A percentile compares a stretch with the other conserved stretches of the same genome.
phyloP scores from a whole-genome alignment of 2,888 invertebrate species.

The Cantharis nigra region DNA sequence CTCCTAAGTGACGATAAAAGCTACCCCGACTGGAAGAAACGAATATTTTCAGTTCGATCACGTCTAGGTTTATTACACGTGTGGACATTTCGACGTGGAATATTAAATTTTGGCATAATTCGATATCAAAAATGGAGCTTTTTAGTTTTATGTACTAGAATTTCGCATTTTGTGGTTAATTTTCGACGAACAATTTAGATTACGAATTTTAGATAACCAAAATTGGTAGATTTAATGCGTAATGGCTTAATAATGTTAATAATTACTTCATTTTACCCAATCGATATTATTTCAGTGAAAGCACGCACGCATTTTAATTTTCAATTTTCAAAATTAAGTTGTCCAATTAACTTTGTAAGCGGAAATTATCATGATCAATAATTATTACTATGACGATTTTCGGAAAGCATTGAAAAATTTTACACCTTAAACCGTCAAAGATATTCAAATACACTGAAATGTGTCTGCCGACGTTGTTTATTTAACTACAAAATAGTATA shows the following conservation, averaged over 20 bases:
- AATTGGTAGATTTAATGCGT: not conserved
- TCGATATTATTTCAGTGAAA: not conserved
- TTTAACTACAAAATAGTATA: not conserved
- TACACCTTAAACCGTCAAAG: not conserved
- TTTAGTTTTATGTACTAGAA: not conserved
- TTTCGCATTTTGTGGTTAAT: not conserved
- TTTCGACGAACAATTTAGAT: not conserved
- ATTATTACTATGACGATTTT: not conserved
- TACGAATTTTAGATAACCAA: not conserved
- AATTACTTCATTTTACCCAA: not conserved
- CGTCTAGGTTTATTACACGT: not conserved
- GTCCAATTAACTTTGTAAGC: not conserved
- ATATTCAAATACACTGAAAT: not conserved
- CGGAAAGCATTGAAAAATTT: not conserved
- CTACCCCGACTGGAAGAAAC: not conserved
- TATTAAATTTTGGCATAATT: not conserved
- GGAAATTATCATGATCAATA: not conserved
- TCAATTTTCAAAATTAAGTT: not conserved
- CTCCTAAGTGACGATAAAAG: not conserved
- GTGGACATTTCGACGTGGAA: not conserved
- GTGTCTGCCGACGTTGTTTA: not conserved
- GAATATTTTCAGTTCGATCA: not conserved
- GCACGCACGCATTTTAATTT: not conserved
- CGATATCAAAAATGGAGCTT: not conserved
- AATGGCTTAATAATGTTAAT: not conserved